Conservation (phyloP, 2,113 vertebrate genomes). For the Corythornis vintsioides region DNA sequence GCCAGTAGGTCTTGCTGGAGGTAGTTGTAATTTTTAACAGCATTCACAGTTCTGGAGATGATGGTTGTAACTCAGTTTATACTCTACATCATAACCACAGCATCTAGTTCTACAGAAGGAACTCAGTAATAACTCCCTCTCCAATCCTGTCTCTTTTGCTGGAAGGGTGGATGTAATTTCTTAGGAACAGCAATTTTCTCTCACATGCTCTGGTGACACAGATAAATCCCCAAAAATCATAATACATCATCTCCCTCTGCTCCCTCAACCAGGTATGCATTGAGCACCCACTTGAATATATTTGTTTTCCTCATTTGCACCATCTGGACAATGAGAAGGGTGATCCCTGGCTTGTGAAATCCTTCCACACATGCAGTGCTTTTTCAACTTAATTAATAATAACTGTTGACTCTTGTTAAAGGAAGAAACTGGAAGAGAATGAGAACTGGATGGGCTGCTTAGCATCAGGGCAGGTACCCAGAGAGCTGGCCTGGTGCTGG, state of each 20-base stretch:
- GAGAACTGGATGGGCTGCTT: background rate
- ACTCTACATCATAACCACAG: background rate
- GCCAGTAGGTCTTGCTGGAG: background rate
- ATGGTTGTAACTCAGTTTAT: background rate
- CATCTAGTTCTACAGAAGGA: background rate
- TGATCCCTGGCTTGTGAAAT: background rate
- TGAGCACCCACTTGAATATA: background rate
- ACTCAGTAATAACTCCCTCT: background rate
- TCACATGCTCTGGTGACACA: background rate
- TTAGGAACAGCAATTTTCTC: background rate
- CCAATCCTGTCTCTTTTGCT: background rate
- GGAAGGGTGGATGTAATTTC: background rate
- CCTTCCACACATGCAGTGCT: background rate
- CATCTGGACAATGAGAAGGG: background rate
- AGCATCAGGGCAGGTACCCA: background rate
- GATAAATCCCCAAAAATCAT: background rate
- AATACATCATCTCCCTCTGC: background rate
- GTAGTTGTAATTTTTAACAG: background rate
- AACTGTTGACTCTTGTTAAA: background rate
- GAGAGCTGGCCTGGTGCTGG: background rate
- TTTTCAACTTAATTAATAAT: too few species aligned
- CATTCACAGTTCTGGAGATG: background rate
- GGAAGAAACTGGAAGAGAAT: background rate
- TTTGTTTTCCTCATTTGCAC: background rate
- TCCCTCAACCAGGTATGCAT: background rate